phyloP scores from a whole-genome alignment of 2,113 vertebrate species.

The Climacteris rufus region DNA sequence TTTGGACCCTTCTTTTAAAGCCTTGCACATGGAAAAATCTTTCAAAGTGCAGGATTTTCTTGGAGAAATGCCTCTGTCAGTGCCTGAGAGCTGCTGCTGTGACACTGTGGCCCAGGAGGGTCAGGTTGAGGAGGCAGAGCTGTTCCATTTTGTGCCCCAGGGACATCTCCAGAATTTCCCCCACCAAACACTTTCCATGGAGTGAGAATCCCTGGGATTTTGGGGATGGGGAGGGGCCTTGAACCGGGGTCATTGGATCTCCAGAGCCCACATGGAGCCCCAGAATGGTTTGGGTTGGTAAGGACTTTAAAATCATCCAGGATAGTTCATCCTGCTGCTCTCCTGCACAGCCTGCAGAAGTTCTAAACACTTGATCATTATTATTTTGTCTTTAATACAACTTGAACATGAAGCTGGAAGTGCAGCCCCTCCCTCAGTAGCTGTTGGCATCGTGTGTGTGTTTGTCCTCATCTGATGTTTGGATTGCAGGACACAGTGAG shows the following conservation, averaged over 20 bases:
- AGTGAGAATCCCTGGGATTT: neutral
- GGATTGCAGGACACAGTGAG: neutral
- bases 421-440: neutral
- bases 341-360: too few relatives aligned
- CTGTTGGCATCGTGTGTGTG: neutral
- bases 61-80: neutral
- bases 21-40: neutral
- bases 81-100: neutral
- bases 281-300: neutral
- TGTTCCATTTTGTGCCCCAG: neutral
- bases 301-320: neutral
- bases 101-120: neutral
- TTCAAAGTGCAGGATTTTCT: neutral
- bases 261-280: neutral
- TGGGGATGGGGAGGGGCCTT: neutral
- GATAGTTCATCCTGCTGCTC: too few relatives aligned
- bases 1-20: conserved; percentile 7
- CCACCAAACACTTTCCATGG: neutral
- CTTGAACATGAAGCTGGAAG: neutral
- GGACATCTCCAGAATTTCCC: neutral
- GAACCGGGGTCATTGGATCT: neutral
- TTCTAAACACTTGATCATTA: too few relatives aligned
- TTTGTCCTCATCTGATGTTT: neutral
- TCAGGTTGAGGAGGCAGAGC: neutral
- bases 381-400: too few relatives aligned